Evolutionary conservation across 2,797 vertebrate species (phyloP).

Genomic region (Oreonectes daqikongensis): DNA sequence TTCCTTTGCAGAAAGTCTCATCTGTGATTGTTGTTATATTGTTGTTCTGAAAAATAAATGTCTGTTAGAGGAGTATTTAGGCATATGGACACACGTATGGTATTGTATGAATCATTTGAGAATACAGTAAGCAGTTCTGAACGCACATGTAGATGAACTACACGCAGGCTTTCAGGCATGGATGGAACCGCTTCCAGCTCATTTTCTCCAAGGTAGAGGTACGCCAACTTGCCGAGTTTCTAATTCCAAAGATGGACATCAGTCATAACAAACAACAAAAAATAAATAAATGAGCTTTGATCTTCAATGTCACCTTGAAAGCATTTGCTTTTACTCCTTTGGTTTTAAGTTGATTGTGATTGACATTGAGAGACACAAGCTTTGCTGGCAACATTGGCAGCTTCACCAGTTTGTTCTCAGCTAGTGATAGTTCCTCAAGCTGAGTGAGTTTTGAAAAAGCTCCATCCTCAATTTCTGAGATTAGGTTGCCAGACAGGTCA

Average conservation of each 20-base stretch:
- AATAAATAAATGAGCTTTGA: no score
- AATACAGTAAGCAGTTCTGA: not conserved
- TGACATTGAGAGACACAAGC: conserved; percentile 82
- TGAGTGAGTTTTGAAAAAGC: conserved; percentile 86
- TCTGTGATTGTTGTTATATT: conserved; percentile 87
- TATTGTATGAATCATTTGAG: not conserved
- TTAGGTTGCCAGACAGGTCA: conserved; percentile 88
- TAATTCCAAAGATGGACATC: conserved; percentile 58
- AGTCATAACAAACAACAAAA: no score
- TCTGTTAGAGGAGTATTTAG: no score
- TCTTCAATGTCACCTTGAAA: conserved; percentile 82
- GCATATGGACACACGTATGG: not conserved
- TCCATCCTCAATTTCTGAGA: conserved; percentile 88
- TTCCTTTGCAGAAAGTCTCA: conserved; percentile 92
- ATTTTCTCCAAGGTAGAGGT: conserved; percentile 89
- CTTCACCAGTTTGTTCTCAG: conserved; percentile 85
- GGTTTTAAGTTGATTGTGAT: conserved; percentile 86
- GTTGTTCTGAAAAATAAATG: conserved; percentile 81
- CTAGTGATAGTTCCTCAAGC: conserved; percentile 87
- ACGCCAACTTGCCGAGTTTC: conserved; percentile 86
- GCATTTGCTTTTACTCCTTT: conserved; percentile 86
- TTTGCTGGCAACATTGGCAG: conserved; percentile 86
- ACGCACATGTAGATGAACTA: conserved; percentile 88
- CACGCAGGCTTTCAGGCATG: conserved; percentile 86
- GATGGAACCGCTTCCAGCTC: conserved; percentile 87